Evolutionary conservation across 2,888 invertebrate genomes (phyloP), one percentile per base, ranked within the genome.

Genomic region (Smittia aterrima): DNA sequence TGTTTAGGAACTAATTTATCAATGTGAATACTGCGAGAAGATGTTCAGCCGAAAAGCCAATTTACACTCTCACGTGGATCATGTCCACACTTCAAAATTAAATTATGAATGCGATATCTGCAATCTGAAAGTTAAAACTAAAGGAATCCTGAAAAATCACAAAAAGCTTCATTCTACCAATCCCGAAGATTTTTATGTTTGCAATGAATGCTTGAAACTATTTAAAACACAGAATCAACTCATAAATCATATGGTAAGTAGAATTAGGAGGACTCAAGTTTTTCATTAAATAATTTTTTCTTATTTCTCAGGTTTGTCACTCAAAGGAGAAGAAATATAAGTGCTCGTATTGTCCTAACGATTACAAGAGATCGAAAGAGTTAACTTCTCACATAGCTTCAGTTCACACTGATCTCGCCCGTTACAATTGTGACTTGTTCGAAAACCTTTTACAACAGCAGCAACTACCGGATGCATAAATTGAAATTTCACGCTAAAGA

Each of bases 161-260:
- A 66, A 66, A 32, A 66, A 66, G 22, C 24, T 40, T n/a, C 66
- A 66, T 20, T 66, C 66, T 4, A 40, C 66, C 1, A 32, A 66
- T 27, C 66, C 66, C 7, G 18, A 66, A 11, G 66, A 66, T 32
- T 40, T 40, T 6, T 9, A 27, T 20, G 2, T 1, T 18, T 66
- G 66, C 20, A 1, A n/a, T 1, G 9, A 4, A 1, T 66, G 66
- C 16, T 1, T 2, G 1, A 9, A n/a, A 11, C 18, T 16, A 16
- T 66, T 66, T 20, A 66, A 66, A 16, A 66, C 66, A 9, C 20
- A 9, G 11, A 66, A 66, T 40, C 66, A 66, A 18, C 16, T 66
- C 1, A 66, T 18, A n/a, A 66, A 66, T 40, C 66, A 66, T 20
- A 32, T 27, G 47, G 16, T 47, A 32, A 32, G 3, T 32, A 9